These are phyloP conservation scores for Phrynosoma platyrhinos DNA, from an alignment of 2,113 vertebrate genomes.

Conservation along the genomic window DNA sequence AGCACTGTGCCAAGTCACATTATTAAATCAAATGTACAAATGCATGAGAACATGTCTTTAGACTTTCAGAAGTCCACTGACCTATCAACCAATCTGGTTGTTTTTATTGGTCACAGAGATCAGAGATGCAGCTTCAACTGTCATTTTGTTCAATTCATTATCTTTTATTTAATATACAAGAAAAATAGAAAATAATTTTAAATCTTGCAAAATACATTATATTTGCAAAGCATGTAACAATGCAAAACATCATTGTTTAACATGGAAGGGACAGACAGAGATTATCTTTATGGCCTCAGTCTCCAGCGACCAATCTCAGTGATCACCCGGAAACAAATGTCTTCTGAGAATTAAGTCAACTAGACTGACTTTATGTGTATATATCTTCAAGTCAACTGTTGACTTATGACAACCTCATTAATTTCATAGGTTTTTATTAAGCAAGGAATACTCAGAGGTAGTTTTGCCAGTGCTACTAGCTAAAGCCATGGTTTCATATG, in stretches of 20 bases:
- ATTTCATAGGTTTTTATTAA: too few relatives aligned
- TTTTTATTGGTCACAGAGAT: background rate
- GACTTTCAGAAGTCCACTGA: background rate
- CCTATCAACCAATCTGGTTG: background rate
- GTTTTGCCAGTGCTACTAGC: background rate
- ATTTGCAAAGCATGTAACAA: background rate
- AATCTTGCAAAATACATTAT: background rate
- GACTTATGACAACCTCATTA: too few relatives aligned
- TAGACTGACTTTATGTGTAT: too few relatives aligned
- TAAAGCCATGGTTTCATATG: background rate
- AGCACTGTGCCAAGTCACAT: rapidly evolving
- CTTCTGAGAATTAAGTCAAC: background rate
- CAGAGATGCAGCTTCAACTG: background rate
- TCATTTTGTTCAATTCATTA: background rate
- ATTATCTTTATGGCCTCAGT: conserved; percentile 12
- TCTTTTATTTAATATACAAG: background rate
- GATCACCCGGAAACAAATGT: background rate
- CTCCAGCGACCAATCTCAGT: background rate
- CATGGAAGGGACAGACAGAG: background rate
- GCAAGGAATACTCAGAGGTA: too few relatives aligned
- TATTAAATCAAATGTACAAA: background rate
- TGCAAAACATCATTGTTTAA: background rate
- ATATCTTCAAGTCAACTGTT: too few relatives aligned
- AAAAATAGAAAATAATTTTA: background rate
- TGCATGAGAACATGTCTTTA: background rate